These are phyloP conservation scores for Ctenochaetus hawaiiensis DNA, from an alignment of 2,797 vertebrate genomes.

Conservation along the genomic window DNA sequence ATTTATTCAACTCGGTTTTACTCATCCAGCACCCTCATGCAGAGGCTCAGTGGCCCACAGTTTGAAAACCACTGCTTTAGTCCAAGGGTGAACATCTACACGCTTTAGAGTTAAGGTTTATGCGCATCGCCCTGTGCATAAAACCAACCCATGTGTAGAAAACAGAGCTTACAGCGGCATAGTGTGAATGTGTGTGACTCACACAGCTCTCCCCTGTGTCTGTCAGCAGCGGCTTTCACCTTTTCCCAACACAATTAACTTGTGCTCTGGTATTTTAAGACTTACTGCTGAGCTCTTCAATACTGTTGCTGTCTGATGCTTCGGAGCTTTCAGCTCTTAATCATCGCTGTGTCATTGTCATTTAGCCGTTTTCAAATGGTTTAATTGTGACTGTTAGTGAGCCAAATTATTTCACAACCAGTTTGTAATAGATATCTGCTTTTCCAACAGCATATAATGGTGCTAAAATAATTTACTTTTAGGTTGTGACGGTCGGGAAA, in stretches of 20 bases:
- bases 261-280: slow-evolving; percentile 5
- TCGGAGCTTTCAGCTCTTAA: neutral
- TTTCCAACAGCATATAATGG: neutral
- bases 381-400: slow-evolving; percentile 8
- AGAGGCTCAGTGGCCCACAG: too few relatives aligned
- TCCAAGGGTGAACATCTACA: neutral
- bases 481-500: slow-evolving; percentile 4
- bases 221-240: slow-evolving; percentile 7
- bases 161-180: neutral
- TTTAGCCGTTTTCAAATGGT: slow-evolving; percentile 3
- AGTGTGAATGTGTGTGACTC: neutral
- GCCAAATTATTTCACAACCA: slow-evolving; percentile 6
- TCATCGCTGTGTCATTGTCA: neutral
- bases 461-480: neutral
- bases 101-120: neutral
- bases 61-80: too few relatives aligned
- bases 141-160: neutral
- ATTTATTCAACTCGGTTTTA: too few relatives aligned
- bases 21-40: too few relatives aligned
- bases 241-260: slow-evolving; percentile 16
- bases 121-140: neutral
- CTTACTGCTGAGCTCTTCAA: neutral
- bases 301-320: neutral
- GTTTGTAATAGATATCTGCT: neutral
- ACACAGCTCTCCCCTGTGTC: neutral